Base-by-base conservation (phyloP, 2,888 invertebrate genomes). In the Isotomurus palustris region DNA sequence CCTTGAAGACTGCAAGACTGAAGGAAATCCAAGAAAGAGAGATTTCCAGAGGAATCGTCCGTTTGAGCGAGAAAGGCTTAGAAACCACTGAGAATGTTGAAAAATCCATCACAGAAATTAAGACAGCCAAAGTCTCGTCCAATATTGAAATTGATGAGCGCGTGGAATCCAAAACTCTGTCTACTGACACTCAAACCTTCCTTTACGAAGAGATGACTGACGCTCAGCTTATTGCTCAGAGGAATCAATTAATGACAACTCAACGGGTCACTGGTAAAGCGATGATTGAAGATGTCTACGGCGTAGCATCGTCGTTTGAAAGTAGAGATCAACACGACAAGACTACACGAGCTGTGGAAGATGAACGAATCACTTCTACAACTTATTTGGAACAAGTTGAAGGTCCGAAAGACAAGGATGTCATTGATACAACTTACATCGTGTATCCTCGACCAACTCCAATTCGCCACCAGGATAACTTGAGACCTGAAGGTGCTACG, bases 391-490 rank as follows among this genome's bases (percentile, higher is more conserved):
- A 69, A 32, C 66, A 69, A 49, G 48, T 54, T 28, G 61, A 66
- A 38, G 29, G 49, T 25, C 41, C 41, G 17, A 51, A 51, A 35
- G 48, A 58, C 10, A 53, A 53, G 10, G 27, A 28, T n/a, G 44
- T 44, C 6, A 12, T 6, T 5, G 62, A 59, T 14, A 54, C 54
- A 28, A 56, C 52, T 10, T 66, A 68, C 51, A 29, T 58, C 17
- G 62, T 67, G 32, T 56, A 52, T 25, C 65, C 66, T 10, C 52
- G 67, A 6, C 53, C 56, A 1, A 38, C 58, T 4, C 65, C 60
- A 1, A 59, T 68, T 24, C 52, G 78, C 78, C 73, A 80, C 77
- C 75, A 79, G 54, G 86, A 79, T 72, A 82, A 78, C 71, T 68
- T 83, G 25, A 81, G 80, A 72, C 76, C 81, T 5, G 85, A 84